Evolutionary conservation across 1,140 invertebrate genomes (phyloP).

Genomic region (Pogonomyrmex californicus): DNA sequence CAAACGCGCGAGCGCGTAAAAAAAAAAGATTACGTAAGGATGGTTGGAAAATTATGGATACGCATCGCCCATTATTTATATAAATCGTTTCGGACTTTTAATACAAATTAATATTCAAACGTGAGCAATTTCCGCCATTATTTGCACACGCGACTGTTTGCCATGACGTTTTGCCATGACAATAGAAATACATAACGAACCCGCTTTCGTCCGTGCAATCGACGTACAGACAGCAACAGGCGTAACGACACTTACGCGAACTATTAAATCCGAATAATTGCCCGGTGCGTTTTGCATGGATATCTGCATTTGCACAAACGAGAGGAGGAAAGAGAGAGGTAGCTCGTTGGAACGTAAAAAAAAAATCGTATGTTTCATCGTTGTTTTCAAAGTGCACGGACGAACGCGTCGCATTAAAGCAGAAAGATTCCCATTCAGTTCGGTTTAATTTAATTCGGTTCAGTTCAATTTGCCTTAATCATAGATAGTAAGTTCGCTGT

Average conservation of each 20-base stretch:
- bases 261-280: conserved; percentile 57
- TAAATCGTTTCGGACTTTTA: not conserved
- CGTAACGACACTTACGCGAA: conserved; percentile 33
- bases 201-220: not conserved
- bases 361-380: not conserved
- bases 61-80: not conserved
- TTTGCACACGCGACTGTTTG: conserved; percentile 4
- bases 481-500: not conserved
- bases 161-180: conserved; percentile 3
- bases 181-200: conserved; percentile 2
- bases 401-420: conserved; percentile 21
- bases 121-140: conserved; percentile 9
- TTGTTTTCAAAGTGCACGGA: not conserved
- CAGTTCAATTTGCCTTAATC: conserved; percentile 21
- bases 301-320: conserved; percentile 38
- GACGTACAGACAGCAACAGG: conserved; percentile 19
- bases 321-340: not conserved
- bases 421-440: not conserved
- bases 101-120: not conserved
- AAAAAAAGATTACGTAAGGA: not conserved
- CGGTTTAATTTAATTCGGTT: conserved; percentile 5
- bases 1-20: not conserved
- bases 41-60: not conserved
- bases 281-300: not conserved
- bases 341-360: not conserved